Percentiles rank a stretch among this genome's conserved stretches.
Evolutionary conservation across 2,888 invertebrate species (phyloP).

Genomic region (Pollenia labialis): DNA sequence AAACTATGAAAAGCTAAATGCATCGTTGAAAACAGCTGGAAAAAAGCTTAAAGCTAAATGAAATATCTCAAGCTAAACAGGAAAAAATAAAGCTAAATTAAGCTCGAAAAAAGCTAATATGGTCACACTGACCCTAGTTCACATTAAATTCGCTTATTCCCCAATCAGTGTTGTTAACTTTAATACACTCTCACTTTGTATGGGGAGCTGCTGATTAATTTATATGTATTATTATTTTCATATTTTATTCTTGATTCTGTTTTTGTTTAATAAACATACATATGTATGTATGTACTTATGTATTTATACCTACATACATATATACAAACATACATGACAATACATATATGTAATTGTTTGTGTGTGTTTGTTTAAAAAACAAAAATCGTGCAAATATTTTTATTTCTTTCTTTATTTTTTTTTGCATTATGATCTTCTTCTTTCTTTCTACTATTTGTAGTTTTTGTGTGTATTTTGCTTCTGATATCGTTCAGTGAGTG

Average conservation of each 20-base stretch:
- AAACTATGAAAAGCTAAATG: too few species aligned
- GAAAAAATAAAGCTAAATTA: too few species aligned
- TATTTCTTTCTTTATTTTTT: slow-evolving; percentile 75
- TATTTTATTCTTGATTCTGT: slow-evolving; percentile 30
- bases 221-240: slow-evolving; percentile 12
- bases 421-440: slow-evolving; percentile 69
- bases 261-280: not conserved
- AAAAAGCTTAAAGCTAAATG: too few species aligned
- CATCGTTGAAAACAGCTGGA: too few species aligned
- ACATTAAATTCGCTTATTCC: not conserved
- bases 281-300: not conserved
- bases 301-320: not conserved
- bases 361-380: slow-evolving; percentile 73
- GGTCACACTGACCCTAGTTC: too few species aligned
- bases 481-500: slow-evolving; percentile 33
- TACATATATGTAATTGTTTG: too few species aligned
- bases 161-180: not conserved
- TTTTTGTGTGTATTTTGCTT: slow-evolving; percentile 41
- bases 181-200: slow-evolving; percentile 31
- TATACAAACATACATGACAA: too few species aligned
- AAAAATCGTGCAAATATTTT: slow-evolving; percentile 75
- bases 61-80: too few species aligned
- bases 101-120: too few species aligned
- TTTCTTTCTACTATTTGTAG: slow-evolving; percentile 2
- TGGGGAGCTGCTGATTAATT: slow-evolving; percentile 46